Evolutionary conservation across 2,797 vertebrate species (phyloP).

Genomic region (Scleropages formosus): DNA sequence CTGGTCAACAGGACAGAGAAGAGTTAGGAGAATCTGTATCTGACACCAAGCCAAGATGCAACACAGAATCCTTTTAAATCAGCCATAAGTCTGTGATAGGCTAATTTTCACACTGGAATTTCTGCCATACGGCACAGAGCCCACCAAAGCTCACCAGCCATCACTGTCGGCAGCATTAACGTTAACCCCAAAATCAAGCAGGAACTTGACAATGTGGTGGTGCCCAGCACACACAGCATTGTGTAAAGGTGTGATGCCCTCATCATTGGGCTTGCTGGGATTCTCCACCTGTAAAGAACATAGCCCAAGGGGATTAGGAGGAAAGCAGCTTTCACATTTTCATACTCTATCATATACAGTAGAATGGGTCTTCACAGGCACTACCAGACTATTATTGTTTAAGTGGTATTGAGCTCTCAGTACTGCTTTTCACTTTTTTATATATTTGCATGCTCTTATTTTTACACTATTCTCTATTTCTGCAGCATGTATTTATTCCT

Average conservation of each 20-base stretch:
- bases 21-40: background rate
- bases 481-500: too few species aligned
- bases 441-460: too few species aligned
- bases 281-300: slow-evolving; percentile 83
- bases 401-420: too few species aligned
- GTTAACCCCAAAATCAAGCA: slow-evolving; percentile 97
- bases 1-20: slow-evolving; percentile 55
- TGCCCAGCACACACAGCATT: slow-evolving; percentile 96
- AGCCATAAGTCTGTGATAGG: background rate
- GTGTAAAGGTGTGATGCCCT: slow-evolving; percentile 96
- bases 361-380: too few species aligned
- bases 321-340: background rate
- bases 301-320: background rate
- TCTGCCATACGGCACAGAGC: background rate
- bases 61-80: too few species aligned
- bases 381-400: too few species aligned
- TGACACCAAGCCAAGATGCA: background rate
- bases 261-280: slow-evolving; percentile 95
- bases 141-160: slow-evolving; percentile 81
- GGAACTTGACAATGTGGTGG: slow-evolving; percentile 96
- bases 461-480: too few species aligned
- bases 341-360: background rate
- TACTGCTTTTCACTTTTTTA: too few species aligned
- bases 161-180: slow-evolving; percentile 97
- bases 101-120: background rate